Evolutionary conservation across 2,113 vertebrate genomes (phyloP).

Genomic region (Atlantisia rogersi): DNA sequence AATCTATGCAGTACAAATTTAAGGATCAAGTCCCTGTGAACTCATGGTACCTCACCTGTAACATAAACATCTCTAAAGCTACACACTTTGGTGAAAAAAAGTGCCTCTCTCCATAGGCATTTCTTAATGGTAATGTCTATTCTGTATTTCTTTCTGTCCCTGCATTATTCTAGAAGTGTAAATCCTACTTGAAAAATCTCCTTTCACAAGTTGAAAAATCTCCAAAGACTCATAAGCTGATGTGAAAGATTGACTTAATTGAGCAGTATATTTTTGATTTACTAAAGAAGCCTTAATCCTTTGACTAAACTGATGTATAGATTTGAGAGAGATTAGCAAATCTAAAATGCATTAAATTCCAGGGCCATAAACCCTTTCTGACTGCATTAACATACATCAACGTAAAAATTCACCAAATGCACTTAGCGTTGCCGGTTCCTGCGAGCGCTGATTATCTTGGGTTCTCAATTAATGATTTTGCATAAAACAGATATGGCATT

Average conservation of each 20-base stretch:
- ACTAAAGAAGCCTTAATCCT: constrained; percentile 57
- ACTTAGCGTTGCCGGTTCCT: neutral
- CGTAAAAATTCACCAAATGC: neutral
- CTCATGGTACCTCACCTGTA: neutral
- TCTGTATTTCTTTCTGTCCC: neutral
- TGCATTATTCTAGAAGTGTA: neutral
- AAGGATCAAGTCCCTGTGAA: neutral
- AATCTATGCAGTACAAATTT: neutral
- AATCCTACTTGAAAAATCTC: constrained; percentile 57
- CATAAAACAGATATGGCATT: neutral
- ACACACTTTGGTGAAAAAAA: rapidly evolving
- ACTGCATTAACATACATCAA: neutral
- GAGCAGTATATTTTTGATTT: constrained; percentile 70
- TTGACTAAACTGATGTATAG: constrained; percentile 50
- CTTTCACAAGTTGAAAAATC: constrained; percentile 45
- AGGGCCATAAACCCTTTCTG: neutral
- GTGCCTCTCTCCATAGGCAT: neutral
- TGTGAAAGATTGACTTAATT: constrained; percentile 72
- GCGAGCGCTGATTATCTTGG: neutral
- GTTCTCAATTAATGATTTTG: neutral
- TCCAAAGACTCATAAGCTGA: constrained; percentile 62
- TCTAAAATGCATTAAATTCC: constrained; percentile 56
- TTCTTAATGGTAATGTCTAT: neutral
- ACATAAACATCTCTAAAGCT: neutral
- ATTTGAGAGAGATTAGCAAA: constrained; percentile 60